These are phyloP conservation scores for Hyphantria cunea DNA, from an alignment of 1,140 invertebrate species.

Conservation along the genomic window DNA sequence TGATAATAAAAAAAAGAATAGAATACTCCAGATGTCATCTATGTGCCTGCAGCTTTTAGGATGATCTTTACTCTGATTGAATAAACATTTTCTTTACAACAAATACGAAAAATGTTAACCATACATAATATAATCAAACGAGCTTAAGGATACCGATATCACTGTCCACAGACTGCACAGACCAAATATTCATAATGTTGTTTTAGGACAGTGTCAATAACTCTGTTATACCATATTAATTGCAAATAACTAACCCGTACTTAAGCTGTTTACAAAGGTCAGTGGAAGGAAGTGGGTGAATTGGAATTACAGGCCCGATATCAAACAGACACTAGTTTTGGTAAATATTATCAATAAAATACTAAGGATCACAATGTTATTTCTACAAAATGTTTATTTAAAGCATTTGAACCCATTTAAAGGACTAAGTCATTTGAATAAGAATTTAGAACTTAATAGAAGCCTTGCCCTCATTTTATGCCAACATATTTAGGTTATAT, in stretches of 20 bases:
- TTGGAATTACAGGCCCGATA: neutral
- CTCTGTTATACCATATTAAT: conserved; percentile 45
- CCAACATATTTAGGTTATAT: no score
- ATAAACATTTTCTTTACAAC: conserved; percentile 5
- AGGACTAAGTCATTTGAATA: neutral
- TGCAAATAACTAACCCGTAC: conserved; percentile 48
- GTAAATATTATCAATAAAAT: conserved; percentile 16
- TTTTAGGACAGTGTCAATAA: conserved; percentile 53
- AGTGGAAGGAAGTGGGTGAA: conserved; percentile 7
- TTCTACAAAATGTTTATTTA: conserved; percentile 5
- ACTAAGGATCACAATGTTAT: conserved; percentile 14
- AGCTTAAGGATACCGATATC: conserved; percentile 9
- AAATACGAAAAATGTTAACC: conserved; percentile 17
- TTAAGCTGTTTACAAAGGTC: conserved; percentile 31
- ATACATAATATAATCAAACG: conserved; percentile 9
- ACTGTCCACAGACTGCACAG: conserved; percentile 18
- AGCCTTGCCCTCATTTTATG: no score
- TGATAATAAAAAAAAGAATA: no score
- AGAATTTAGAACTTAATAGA: no score
- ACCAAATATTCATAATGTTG: conserved; percentile 46
- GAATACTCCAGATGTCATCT: neutral
- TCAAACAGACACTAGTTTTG: conserved; percentile 7
- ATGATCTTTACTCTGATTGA: neutral
- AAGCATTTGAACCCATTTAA: neutral
- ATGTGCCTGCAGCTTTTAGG: no score